phyloP scores from a whole-genome alignment of 2,113 vertebrate genomes.

The Symphodus melops region DNA sequence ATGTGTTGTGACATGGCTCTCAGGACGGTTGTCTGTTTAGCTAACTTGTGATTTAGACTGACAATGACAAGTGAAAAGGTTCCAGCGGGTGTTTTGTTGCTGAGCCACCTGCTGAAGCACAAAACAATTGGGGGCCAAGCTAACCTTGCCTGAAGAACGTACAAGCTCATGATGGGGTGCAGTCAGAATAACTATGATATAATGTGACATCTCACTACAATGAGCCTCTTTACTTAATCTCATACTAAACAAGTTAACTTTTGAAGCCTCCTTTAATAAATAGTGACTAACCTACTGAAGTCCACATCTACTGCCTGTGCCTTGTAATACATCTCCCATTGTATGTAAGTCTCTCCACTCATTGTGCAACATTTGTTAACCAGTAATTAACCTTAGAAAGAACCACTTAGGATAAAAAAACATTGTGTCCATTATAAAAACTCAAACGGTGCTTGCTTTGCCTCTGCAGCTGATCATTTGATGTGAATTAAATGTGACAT shows the following conservation, averaged over 20 bases:
- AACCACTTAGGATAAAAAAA: too few relatives aligned
- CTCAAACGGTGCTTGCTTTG: too few relatives aligned
- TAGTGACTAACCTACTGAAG: not conserved
- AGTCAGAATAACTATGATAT: constrained; percentile 21
- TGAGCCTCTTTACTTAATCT: constrained; percentile 1
- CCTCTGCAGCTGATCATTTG: too few relatives aligned
- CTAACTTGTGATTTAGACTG: constrained; percentile 62
- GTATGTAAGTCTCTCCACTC: not conserved
- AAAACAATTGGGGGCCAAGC: constrained; percentile 24
- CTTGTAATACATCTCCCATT: not conserved
- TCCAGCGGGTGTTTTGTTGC: constrained; percentile 67
- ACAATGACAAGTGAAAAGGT: constrained; percentile 73
- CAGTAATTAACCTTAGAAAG: too few relatives aligned
- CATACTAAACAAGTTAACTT: constrained; percentile 15
- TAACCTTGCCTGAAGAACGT: constrained; percentile 66
- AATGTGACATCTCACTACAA: constrained; percentile 36
- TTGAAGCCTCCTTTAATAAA: constrained; percentile 1
- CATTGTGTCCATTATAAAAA: too few relatives aligned
- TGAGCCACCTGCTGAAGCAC: constrained; percentile 56
- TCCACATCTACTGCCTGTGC: not conserved
- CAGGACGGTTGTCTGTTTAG: constrained; percentile 63
- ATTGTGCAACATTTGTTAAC: not conserved
- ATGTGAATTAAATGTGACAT: too few relatives aligned
- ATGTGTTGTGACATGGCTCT: constrained; percentile 68
- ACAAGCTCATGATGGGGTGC: constrained; percentile 25